A percentile compares a stretch with the other conserved stretches of the same genome.
Conservation (phyloP, 1,140 invertebrate species). For the Pentalonia nigronervosa region DNA sequence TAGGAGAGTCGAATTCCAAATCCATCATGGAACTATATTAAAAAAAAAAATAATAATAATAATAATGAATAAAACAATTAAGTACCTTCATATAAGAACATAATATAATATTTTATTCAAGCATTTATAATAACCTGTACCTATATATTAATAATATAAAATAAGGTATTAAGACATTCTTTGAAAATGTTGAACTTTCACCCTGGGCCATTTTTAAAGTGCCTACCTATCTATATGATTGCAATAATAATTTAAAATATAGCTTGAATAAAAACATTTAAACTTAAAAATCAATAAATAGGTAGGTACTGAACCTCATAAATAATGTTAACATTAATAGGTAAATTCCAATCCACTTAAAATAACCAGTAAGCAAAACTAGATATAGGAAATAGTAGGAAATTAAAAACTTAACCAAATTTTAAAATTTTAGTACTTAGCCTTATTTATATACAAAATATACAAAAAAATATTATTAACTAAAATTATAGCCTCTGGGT, state of each 20-base stretch:
- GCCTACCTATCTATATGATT: background rate
- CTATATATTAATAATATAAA: background rate
- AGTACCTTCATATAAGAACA: background rate
- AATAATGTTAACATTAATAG: background rate
- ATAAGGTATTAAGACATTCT: background rate
- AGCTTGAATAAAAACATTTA: background rate
- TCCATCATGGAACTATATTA: conserved; percentile 32
- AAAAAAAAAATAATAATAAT: background rate
- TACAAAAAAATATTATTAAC: background rate
- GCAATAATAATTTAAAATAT: background rate
- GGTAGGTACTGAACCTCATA: background rate
- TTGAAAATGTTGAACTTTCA: background rate
- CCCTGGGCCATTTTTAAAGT: background rate
- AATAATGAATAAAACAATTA: background rate
- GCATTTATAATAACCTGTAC: background rate
- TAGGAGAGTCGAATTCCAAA: conserved; percentile 37
- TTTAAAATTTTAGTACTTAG: background rate
- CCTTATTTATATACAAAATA: background rate
- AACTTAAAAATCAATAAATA: background rate
- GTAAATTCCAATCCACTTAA: background rate
- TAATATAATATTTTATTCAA: background rate
- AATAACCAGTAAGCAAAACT: background rate
- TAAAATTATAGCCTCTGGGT: background rate
- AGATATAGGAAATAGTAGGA: background rate
- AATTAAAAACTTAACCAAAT: background rate